Base-by-base conservation (phyloP, 37 sponge, comb jelly and placozoan species). In the Spongilla lacustris region DNA sequence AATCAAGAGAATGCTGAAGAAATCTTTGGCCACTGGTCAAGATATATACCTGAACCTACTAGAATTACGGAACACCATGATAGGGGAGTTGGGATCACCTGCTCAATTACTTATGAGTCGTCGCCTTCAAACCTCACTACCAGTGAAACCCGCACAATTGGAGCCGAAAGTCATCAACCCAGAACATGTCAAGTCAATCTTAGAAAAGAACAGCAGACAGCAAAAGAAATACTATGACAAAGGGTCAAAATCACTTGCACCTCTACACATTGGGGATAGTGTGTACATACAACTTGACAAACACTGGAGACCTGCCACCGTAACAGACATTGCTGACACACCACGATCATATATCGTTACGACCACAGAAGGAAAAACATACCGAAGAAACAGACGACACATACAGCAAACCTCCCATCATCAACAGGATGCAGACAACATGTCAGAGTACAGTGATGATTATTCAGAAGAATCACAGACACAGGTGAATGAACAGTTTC, bases 61-160 rank as follows among this genome's bases (percentile, higher is more conserved):
- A 41, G 76, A 76, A 76, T 27, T 34, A 10, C 29, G 29, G 9
- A 76, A 76, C 36, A 76, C 76, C 24, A 14, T 13, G 27, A 41
- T 76, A 9, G 32, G 36, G n/a, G 34, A 76, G 10, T 32, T 32
- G 12, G 76, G 76, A 27, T 76, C 76, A 13, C 76, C 76, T 8
- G 76, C 76, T 13, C 76, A 76, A 30, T 33, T 76, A 76, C 36
- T 41, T 41, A 76, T 76, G 76, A 76, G 34, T 33, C 76, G 32
- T 31, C 11, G 34, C 25, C 76, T 76, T 25, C 34, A 31, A 41
- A 41, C 76, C 11, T 25, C 36, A 29, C 76, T 76, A 29, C 76
- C 29, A 33, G 34, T 33, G 11, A 76, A 32, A 58, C 21, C 58
- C 58, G 14, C 58, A 58, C 58, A 58, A 58, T 41, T 76, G 37